These are phyloP conservation scores for Pollenia amentaria DNA, from an alignment of 2,888 invertebrate genomes.

Conservation along the genomic window DNA sequence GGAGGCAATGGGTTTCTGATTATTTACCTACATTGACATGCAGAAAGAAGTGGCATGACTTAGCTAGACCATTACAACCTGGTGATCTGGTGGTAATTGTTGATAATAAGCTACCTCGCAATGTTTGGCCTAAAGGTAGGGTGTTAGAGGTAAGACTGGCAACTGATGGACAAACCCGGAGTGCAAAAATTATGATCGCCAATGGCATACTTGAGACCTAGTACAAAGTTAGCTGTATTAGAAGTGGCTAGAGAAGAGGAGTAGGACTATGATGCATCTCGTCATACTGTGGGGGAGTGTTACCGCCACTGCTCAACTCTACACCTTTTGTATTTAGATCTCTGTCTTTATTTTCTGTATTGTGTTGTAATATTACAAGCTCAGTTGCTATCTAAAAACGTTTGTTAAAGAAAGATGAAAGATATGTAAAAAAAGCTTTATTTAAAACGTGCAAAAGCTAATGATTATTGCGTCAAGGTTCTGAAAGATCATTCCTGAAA, in stretches of 20 bases:
- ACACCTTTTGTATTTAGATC: not conserved
- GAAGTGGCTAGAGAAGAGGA: conserved; percentile 44
- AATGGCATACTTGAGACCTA: conserved; percentile 47
- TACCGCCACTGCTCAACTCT: not conserved
- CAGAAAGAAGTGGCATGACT: conserved; percentile 41
- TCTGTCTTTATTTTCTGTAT: too few relatives aligned
- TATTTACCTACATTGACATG: conserved; percentile 37
- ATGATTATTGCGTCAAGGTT: not conserved
- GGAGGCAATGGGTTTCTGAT: conserved; percentile 28
- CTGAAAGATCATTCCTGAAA: not conserved
- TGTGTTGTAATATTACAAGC: too few relatives aligned
- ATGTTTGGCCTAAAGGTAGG: conserved; percentile 56
- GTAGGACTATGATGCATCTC: conserved; percentile 42
- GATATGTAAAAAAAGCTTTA: too few relatives aligned
- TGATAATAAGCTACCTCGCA: conserved; percentile 32
- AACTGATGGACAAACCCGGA: conserved; percentile 55
- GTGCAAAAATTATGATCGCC: conserved; percentile 32
- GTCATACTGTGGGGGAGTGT: conserved; percentile 40
- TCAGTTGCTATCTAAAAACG: too few relatives aligned
- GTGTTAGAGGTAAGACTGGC: conserved; percentile 57
- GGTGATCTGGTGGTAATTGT: conserved; percentile 29
- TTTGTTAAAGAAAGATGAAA: too few relatives aligned
- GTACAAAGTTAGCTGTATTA: conserved; percentile 46
- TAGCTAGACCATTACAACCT: conserved; percentile 8
- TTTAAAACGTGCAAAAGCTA: not conserved